Base-by-base conservation (phyloP, 2,888 invertebrate species). In the Cyrtodaria siliqua region DNA sequence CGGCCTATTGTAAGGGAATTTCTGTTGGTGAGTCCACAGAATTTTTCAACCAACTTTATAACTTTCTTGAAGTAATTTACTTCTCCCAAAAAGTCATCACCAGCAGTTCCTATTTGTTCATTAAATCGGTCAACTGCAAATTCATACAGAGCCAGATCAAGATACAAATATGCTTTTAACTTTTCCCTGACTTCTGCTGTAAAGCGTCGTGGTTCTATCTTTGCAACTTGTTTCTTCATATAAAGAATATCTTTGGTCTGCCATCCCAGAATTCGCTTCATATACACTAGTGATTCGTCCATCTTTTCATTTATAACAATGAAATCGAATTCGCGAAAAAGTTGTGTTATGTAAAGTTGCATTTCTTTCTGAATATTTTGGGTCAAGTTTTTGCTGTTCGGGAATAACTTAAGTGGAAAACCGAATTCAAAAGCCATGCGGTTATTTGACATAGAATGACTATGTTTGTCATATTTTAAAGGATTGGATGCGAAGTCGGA, bases 231-330 rank as follows among this genome's bases (percentile, higher is more conserved):
- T 27, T 63, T 44, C 12, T 64, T 64, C 20, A 73, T 50, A 52
- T 82, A 87, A 2, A 88, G 12, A 12, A 88, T 68, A 29, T 88
- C 88, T 47, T 79, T 66, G 1, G 80, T 57, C 0, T 66, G 27
- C 88, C 88, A 88, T 1, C 73, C 63, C 2, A 87, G 40, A 1
- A 77, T 42, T 24, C 88, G 66, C 53, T 73, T 84, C 60, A 88
- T 64, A 0, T 85, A 68, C 16, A 88, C 74, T 4, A 88, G 8
- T 1, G 86, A 87, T 69, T 87, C 86, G 38, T 85, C 81, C 74
- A 86, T 85, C 42, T 76, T 73, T 53, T 87, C 87, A 12, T 76
- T 83, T 18, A 88, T 78, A n/a, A 88, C 56, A 8, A 88, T 79
- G 12, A 88, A 63, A 47, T 82, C 57, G 69, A 87, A 86, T 23